A percentile compares a stretch with the other conserved stretches of the same genome.
phyloP scores from a whole-genome alignment of 2,113 vertebrate genomes.

The Egretta garzetta region DNA sequence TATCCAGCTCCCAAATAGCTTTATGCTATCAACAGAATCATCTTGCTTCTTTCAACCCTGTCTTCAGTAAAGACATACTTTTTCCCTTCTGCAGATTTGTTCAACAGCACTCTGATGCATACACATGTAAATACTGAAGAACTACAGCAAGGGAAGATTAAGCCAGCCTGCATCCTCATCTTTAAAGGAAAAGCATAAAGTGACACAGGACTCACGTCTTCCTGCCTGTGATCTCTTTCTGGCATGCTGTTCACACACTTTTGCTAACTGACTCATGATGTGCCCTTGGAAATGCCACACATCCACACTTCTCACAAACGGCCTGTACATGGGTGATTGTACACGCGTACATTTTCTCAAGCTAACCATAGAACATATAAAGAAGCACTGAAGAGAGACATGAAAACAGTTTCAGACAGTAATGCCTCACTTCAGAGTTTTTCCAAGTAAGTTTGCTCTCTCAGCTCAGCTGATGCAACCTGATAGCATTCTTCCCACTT shows the following conservation, averaged over 20 bases:
- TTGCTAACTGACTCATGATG: not conserved
- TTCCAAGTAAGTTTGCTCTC: not conserved
- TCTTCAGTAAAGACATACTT: not conserved
- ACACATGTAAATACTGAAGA: not conserved
- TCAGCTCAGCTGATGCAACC: not conserved
- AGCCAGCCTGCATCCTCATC: not conserved
- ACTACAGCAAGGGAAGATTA: not conserved
- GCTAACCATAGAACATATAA: not conserved
- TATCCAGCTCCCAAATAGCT: not conserved
- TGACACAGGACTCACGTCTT: not conserved
- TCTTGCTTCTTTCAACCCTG: not conserved
- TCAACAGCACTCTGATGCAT: not conserved
- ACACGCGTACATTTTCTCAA: rapidly evolving
- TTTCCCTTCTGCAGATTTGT: not conserved
- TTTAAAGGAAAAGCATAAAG: not conserved
- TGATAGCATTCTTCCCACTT: not conserved
- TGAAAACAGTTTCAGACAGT: not conserved
- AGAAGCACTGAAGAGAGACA: not conserved
- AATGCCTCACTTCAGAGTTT: not conserved
- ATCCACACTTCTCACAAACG: not conserved
- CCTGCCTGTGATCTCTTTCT: not conserved
- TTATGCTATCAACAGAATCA: not conserved
- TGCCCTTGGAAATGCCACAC: not conserved
- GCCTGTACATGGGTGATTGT: rapidly evolving
- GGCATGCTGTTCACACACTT: rapidly evolving